phyloP scores from a whole-genome alignment of 2,888 invertebrate genomes.

The Eupithecia vulgata region DNA sequence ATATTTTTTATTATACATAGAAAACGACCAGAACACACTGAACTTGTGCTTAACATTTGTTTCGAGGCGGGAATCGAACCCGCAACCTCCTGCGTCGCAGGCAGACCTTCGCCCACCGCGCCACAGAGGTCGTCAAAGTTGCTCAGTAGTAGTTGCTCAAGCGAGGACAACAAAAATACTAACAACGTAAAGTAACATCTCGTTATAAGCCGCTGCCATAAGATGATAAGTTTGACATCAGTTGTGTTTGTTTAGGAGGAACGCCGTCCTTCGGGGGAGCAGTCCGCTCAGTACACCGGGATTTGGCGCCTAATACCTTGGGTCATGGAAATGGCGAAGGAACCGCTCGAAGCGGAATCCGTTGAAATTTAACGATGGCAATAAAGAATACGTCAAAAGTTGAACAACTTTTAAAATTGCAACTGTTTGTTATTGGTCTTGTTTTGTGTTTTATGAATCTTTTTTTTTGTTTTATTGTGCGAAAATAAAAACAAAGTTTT shows the following conservation, averaged over 20 bases:
- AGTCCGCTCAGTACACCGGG: conserved; percentile 71
- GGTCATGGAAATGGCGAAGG: conserved; percentile 62
- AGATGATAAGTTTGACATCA: not conserved
- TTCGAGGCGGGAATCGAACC: too few species aligned
- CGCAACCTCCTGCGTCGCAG: too few species aligned
- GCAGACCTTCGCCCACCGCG: too few species aligned
- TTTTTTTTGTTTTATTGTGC: not conserved
- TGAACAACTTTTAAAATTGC: not conserved
- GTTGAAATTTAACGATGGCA: conserved; percentile 46
- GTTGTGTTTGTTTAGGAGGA: conserved; percentile 59
- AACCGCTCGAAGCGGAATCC: conserved; percentile 57
- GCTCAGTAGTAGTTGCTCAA: not conserved
- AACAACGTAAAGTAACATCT: not conserved
- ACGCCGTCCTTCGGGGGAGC: conserved; percentile 62
- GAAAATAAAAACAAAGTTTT: conserved; percentile 7
- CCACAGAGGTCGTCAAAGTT: too few species aligned
- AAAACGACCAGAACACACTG: too few species aligned
- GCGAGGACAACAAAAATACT: not conserved
- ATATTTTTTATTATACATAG: too few species aligned
- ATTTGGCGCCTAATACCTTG: conserved; percentile 71
- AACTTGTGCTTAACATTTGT: too few species aligned
- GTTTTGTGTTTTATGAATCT: conserved; percentile 8
- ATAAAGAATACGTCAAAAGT: not conserved
- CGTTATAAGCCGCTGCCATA: not conserved
- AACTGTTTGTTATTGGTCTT: conserved; percentile 9